Evolutionary conservation across 53 echinoderm and acorn worm species (phyloP).

Genomic region (Luidia sarsii): DNA sequence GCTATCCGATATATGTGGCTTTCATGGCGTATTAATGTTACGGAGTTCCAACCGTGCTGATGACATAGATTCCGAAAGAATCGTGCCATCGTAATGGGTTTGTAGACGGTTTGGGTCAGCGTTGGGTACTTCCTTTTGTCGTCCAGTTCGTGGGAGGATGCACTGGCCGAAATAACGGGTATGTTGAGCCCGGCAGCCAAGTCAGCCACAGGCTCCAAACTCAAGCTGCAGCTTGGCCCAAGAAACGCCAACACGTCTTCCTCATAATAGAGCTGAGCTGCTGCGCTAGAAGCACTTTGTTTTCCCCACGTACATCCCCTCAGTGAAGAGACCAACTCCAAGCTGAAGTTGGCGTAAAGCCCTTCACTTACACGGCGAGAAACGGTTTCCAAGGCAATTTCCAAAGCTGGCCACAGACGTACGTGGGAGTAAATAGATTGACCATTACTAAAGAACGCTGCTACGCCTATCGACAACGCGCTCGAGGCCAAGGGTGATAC

Average conservation of each 20-base stretch:
- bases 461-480: too few relatives aligned
- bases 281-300: constrained; percentile 2
- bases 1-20: too few relatives aligned
- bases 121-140: constrained; percentile 49
- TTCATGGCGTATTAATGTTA: neutral
- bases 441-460: too few relatives aligned
- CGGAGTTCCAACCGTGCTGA: neutral
- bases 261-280: constrained; percentile 32
- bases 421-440: neutral
- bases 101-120: constrained; percentile 26
- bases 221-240: constrained; percentile 66
- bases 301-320: constrained; percentile 16
- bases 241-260: constrained; percentile 15
- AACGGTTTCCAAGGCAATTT: constrained; percentile 69
- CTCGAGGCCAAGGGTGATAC: too few relatives aligned
- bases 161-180: constrained; percentile 56
- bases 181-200: constrained; percentile 69
- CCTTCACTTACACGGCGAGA: constrained; percentile 45
- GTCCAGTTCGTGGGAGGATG: constrained; percentile 38
- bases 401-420: constrained; percentile 42
- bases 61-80: neutral
- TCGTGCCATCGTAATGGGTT: neutral
- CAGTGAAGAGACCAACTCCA: constrained; percentile 3
- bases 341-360: constrained; percentile 65
- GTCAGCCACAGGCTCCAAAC: constrained; percentile 62